Conservation (phyloP, 2,113 vertebrate genomes). For the Misgurnus mizolepis region DNA sequence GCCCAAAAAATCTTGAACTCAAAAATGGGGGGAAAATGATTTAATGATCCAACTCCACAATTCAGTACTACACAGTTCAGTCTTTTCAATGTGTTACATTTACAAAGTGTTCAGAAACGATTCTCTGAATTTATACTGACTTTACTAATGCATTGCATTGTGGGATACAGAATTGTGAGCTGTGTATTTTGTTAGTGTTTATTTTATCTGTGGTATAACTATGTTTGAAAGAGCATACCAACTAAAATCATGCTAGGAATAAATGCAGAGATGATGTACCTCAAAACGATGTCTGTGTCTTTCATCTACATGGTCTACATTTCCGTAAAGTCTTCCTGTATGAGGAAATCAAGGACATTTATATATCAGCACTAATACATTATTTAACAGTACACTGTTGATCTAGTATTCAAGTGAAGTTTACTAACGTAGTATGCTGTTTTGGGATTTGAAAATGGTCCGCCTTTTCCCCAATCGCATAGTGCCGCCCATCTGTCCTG, state of each 20-base stretch:
- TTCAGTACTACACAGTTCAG: too few relatives aligned
- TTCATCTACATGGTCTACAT: constrained; percentile 87
- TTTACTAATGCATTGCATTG: too few relatives aligned
- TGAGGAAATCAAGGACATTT: not conserved
- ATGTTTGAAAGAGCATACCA: too few relatives aligned
- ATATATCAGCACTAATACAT: not conserved
- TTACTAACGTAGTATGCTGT: constrained; percentile 84
- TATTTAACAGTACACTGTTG: not conserved
- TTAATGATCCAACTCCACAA: too few relatives aligned
- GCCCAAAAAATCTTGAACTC: too few relatives aligned
- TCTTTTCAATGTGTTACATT: too few relatives aligned
- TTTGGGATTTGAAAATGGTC: constrained; percentile 88
- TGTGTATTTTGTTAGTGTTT: too few relatives aligned
- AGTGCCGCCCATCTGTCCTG: constrained; percentile 96
- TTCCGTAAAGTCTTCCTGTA: constrained; percentile 90
- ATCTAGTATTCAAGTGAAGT: not conserved
- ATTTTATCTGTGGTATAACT: too few relatives aligned
- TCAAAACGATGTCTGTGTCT: constrained; percentile 95
- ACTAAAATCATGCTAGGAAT: not conserved
- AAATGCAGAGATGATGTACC: constrained; percentile 64
- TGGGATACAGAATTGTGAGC: too few relatives aligned
- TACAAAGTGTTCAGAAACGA: too few relatives aligned
- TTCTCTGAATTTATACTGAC: too few relatives aligned
- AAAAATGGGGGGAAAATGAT: too few relatives aligned
- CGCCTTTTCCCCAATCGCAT: constrained; percentile 96